A percentile compares a stretch with the other conserved stretches of the same genome.
Conservation (phyloP, 2,888 invertebrate genomes). For the Ditula angustiorana region DNA sequence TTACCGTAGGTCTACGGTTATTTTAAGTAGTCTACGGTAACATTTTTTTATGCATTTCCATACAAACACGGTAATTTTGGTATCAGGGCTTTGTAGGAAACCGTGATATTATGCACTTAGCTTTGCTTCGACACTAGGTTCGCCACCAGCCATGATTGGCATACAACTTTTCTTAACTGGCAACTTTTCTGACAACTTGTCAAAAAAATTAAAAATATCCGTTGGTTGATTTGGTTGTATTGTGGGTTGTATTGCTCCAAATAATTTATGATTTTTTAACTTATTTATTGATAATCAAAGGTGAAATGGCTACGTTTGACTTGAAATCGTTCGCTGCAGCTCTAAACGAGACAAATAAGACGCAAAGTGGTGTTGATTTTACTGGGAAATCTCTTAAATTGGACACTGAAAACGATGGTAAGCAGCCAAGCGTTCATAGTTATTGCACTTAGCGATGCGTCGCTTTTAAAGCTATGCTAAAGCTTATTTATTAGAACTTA, state of each 20-base stretch:
- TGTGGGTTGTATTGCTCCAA: slow-evolving; percentile 50
- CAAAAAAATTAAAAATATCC: slow-evolving; percentile 64
- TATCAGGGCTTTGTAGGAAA: too few species aligned
- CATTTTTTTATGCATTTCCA: too few species aligned
- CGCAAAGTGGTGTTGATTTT: slow-evolving; percentile 90
- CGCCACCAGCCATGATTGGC: too few species aligned
- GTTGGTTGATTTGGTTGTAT: slow-evolving; percentile 55
- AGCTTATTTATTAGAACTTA: neutral
- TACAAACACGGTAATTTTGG: too few species aligned
- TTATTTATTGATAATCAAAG: slow-evolving; percentile 40
- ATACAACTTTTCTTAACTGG: neutral
- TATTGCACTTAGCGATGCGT: slow-evolving; percentile 11
- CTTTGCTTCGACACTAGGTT: too few species aligned
- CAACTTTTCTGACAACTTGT: slow-evolving; percentile 30
- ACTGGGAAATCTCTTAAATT: slow-evolving; percentile 92
- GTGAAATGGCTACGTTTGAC: slow-evolving; percentile 80
- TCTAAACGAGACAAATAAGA: slow-evolving; percentile 72
- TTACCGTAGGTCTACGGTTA: too few species aligned
- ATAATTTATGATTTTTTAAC: slow-evolving; percentile 46
- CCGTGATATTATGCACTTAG: too few species aligned
- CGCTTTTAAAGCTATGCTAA: neutral
- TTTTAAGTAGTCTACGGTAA: too few species aligned
- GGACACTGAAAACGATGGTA: slow-evolving; percentile 92
- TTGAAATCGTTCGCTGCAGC: slow-evolving; percentile 83
- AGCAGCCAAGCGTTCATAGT: slow-evolving; percentile 48